These are phyloP conservation scores for Gambusia holbrooki DNA, from an alignment of 2,113 vertebrate species.

Conservation along the genomic window DNA sequence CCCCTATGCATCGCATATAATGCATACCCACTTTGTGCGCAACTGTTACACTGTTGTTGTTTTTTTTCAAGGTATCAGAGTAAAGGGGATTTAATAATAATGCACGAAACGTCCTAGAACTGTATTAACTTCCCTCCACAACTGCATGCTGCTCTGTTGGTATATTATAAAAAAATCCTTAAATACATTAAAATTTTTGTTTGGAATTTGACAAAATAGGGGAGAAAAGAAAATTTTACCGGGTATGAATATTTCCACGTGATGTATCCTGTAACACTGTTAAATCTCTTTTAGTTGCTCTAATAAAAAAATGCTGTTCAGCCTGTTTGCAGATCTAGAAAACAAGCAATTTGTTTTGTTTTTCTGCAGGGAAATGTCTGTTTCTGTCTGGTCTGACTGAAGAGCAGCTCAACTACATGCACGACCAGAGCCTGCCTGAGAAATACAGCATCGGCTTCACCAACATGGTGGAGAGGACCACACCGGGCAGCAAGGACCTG, in stretches of 20 bases:
- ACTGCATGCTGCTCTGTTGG: neutral
- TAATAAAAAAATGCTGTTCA: neutral
- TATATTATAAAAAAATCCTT: neutral
- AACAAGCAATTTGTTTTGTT: neutral
- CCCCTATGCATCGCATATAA: no score
- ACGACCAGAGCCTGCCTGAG: slow-evolving; percentile 91
- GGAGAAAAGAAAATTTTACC: neutral
- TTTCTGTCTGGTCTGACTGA: slow-evolving; percentile 94
- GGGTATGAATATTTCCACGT: neutral
- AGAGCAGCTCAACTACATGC: slow-evolving; percentile 90
- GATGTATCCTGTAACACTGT: neutral
- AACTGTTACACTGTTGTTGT: no score
- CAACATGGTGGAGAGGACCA: slow-evolving; percentile 99
- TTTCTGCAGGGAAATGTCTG: slow-evolving; percentile 91
- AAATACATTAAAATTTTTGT: neutral
- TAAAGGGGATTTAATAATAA: no score
- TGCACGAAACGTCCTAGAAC: no score
- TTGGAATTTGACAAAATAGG: neutral
- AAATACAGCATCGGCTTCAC: slow-evolving; percentile 96
- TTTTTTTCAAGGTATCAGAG: no score
- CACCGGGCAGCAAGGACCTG: slow-evolving; percentile 97
- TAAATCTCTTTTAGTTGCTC: neutral
- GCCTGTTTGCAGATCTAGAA: neutral
- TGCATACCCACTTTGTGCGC: no score
- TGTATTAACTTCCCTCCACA: neutral